Percentiles rank a stretch among this genome's conserved stretches.
These are phyloP conservation scores for Sebastes matsubarae DNA, from an alignment of 2,797 vertebrate genomes.

Conservation along the genomic window DNA sequence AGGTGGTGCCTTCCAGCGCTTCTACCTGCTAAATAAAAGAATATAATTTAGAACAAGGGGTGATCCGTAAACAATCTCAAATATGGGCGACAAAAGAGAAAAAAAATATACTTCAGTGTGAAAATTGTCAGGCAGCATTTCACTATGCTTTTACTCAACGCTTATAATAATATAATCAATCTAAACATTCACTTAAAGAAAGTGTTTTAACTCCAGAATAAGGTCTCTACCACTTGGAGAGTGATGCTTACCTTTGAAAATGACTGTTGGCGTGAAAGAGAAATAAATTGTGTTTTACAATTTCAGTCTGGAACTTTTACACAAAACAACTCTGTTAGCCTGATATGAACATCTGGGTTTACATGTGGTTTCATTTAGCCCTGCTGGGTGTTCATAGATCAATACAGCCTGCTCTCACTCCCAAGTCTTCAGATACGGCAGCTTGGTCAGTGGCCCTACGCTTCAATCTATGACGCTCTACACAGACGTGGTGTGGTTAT, in stretches of 20 bases:
- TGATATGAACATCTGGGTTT: not conserved
- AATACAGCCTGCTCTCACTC: not conserved
- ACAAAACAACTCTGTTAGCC: conserved; percentile 18
- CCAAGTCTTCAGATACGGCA: not conserved
- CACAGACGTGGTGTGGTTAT: not conserved
- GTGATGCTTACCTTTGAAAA: conserved; percentile 74
- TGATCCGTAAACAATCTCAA: conserved; percentile 12
- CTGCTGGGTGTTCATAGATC: not conserved
- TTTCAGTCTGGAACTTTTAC: conserved; percentile 20
- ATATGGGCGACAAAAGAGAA: not conserved
- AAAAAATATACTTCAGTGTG: not conserved
- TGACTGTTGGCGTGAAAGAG: conserved; percentile 73
- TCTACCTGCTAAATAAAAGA: conserved; percentile 14
- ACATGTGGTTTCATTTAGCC: not conserved
- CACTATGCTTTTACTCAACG: not conserved
- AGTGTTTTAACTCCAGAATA: not conserved
- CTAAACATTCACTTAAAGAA: not conserved
- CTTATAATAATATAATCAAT: not conserved
- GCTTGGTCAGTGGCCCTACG: not conserved
- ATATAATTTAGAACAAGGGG: conserved; percentile 1
- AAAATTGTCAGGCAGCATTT: not conserved
- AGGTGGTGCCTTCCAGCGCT: conserved; percentile 18
- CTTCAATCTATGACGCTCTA: not conserved
- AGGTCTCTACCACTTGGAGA: conserved; percentile 41
- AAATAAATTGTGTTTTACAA: conserved; percentile 71